Percentiles rank a stretch among this genome's conserved stretches.
Evolutionary conservation across 2,888 invertebrate genomes (phyloP).

Genomic region (Mimas tiliae): DNA sequence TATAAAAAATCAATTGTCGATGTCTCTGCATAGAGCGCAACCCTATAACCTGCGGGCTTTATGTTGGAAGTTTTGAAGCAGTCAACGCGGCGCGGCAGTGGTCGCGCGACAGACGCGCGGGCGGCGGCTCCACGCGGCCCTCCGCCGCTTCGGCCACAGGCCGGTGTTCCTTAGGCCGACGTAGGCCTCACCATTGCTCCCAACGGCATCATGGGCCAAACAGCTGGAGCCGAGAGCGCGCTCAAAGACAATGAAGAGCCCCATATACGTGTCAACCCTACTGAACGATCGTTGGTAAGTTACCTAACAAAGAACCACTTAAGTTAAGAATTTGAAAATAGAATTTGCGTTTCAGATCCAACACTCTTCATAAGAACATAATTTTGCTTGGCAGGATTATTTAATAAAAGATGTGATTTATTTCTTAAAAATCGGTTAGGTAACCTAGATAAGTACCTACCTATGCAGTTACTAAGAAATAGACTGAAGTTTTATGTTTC

Average conservation of each 20-base stretch:
- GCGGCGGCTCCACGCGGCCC: constrained; percentile 81
- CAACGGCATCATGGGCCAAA: constrained; percentile 78
- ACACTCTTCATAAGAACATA: not conserved
- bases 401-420: not conserved
- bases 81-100: constrained; percentile 67
- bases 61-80: constrained; percentile 49
- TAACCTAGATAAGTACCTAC: not conserved
- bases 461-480: not conserved
- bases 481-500: too few species aligned
- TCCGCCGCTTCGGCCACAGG: constrained; percentile 59
- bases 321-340: not conserved
- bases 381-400: not conserved
- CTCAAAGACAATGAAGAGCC: constrained; percentile 83
- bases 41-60: constrained; percentile 54
- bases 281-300: constrained; percentile 83
- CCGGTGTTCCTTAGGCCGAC: constrained; percentile 37
- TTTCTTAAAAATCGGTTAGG: not conserved
- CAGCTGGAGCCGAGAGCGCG: constrained; percentile 80
- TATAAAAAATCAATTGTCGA: too few species aligned
- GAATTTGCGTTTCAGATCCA: not conserved
- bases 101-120: constrained; percentile 78
- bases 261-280: constrained; percentile 78
- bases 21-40: constrained; percentile 40
- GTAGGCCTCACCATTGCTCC: constrained; percentile 30
- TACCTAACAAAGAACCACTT: constrained; percentile 31